Evolutionary conservation across 2,113 vertebrate genomes (phyloP).

Genomic region (Brachyistius frenatus): DNA sequence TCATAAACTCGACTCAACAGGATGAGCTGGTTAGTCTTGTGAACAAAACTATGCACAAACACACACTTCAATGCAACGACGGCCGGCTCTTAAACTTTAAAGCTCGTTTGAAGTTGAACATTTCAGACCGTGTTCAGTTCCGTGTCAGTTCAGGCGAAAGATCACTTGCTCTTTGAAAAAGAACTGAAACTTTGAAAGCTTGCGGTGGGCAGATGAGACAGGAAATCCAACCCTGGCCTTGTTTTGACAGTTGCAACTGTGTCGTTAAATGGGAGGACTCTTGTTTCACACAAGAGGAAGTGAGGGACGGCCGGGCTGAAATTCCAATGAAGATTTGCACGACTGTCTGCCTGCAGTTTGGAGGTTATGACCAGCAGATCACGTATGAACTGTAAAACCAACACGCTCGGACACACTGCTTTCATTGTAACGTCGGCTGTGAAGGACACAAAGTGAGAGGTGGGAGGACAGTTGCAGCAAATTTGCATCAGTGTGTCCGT

Average conservation of each 20-base stretch:
- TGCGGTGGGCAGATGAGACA: slow-evolving; percentile 47
- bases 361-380: not conserved
- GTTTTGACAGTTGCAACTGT: slow-evolving; percentile 73
- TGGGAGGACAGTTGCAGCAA: slow-evolving; percentile 54
- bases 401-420: not conserved
- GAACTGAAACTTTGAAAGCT: slow-evolving; percentile 54
- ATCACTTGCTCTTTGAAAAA: slow-evolving; percentile 13
- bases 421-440: not conserved
- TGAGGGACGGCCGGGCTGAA: not conserved
- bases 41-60: slow-evolving; percentile 33
- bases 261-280: slow-evolving; percentile 20
- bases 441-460: slow-evolving; percentile 10
- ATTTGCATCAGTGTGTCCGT: slow-evolving; percentile 67
- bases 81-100: not conserved
- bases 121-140: not conserved
- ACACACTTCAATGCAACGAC: slow-evolving; percentile 14
- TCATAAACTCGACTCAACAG: slow-evolving; percentile 13
- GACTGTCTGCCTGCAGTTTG: not conserved
- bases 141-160: not conserved
- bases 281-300: slow-evolving; percentile 53
- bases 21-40: slow-evolving; percentile 16
- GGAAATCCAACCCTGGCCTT: slow-evolving; percentile 63
- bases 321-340: slow-evolving; percentile 6
- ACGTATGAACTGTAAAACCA: slow-evolving; percentile 13
- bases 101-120: slow-evolving; percentile 10